Conservation (phyloP, 2,888 invertebrate genomes). For the Athetis lepigone region DNA sequence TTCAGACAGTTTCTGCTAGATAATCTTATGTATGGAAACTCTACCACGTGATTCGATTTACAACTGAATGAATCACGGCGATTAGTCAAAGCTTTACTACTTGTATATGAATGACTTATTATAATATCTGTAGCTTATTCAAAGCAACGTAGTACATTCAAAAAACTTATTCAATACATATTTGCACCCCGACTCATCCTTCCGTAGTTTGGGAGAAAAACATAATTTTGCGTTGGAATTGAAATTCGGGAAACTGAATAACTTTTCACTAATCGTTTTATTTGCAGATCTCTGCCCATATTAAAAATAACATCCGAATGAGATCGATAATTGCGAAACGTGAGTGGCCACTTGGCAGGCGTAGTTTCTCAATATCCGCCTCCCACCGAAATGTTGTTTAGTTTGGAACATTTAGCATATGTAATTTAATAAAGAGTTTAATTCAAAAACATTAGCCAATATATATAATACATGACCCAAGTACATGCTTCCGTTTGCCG, state of each 20-base stretch:
- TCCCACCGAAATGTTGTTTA: constrained; percentile 71
- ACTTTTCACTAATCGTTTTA: not conserved
- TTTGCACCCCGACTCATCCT: not conserved
- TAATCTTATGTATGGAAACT: constrained; percentile 43
- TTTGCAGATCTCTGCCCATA: constrained; percentile 22
- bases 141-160: constrained; percentile 36
- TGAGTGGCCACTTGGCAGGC: constrained; percentile 64
- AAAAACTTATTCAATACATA: constrained; percentile 12
- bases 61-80: constrained; percentile 69
- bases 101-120: constrained; percentile 39
- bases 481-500: constrained; percentile 19
- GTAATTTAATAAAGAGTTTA: constrained; percentile 27
- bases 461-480: constrained; percentile 7
- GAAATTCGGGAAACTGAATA: not conserved
- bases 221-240: constrained; percentile 15
- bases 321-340: constrained; percentile 78
- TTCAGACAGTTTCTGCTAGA: constrained; percentile 24
- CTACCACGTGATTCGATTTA: constrained; percentile 65
- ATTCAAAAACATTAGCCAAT: constrained; percentile 26
- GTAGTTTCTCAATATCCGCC: constrained; percentile 76
- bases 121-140: constrained; percentile 38
- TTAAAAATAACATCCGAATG: constrained; percentile 60
- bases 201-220: constrained; percentile 1
- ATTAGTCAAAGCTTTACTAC: constrained; percentile 61
- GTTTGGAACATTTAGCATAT: constrained; percentile 32